These are phyloP conservation scores for Aporrectodea caliginosa DNA, from an alignment of 1,140 invertebrate species.

Conservation along the genomic window DNA sequence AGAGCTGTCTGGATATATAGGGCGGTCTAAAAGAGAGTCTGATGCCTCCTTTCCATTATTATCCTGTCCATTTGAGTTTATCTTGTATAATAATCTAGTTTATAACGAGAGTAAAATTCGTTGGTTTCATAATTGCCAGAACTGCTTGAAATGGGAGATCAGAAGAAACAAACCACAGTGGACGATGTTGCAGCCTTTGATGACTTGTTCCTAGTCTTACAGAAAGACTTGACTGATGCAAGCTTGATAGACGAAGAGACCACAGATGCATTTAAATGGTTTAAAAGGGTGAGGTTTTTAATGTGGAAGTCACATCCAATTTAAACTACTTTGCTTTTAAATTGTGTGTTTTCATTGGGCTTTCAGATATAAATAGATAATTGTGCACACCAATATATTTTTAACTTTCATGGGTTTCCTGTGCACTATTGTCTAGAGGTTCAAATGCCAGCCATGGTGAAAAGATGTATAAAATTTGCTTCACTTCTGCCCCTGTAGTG, in stretches of 20 bases:
- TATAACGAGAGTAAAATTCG: no score
- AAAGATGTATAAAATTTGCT: no score
- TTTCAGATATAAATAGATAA: background rate
- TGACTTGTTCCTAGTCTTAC: background rate
- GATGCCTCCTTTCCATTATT: no score
- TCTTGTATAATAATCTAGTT: no score
- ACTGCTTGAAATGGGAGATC: no score
- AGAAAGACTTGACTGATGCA: background rate
- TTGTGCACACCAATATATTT: background rate
- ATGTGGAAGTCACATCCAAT: background rate
- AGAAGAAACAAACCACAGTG: no score
- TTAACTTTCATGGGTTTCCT: background rate
- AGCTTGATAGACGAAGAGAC: background rate
- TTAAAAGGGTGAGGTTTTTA: conserved; percentile 22
- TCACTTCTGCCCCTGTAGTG: no score
- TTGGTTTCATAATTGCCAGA: no score
- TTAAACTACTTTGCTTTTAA: background rate
- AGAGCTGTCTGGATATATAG: no score
- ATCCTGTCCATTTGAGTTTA: no score
- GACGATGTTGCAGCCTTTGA: background rate
- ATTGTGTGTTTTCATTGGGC: background rate
- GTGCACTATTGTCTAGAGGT: background rate
- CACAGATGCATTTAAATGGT: conserved; percentile 26
- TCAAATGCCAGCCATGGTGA: background rate
- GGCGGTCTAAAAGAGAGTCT: no score